Evolutionary conservation across 2,888 invertebrate genomes (phyloP).

Genomic region (Sipha maydis): DNA sequence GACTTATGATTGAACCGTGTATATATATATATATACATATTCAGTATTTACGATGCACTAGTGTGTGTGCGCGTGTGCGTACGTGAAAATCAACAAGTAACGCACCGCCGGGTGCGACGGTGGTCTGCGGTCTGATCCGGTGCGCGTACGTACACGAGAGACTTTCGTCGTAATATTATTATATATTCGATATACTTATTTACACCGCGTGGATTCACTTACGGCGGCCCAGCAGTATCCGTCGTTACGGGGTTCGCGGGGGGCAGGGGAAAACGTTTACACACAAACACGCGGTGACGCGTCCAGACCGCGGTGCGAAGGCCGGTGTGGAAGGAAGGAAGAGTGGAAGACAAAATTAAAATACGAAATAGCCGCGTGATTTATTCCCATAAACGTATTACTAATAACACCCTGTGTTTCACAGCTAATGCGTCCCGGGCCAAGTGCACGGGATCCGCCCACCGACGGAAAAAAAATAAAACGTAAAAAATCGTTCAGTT

Average conservation of each 20-base stretch:
- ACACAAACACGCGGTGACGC: background rate
- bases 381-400: conserved; percentile 12
- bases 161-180: background rate
- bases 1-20: background rate
- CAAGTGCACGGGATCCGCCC: background rate
- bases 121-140: conserved; percentile 47
- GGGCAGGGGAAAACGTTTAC: background rate
- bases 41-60: background rate
- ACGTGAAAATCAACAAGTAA: conserved; percentile 56
- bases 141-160: background rate
- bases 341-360: background rate
- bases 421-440: background rate
- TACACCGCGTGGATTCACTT: conserved; percentile 18
- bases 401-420: conserved; percentile 29
- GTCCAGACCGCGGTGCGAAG: background rate
- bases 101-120: background rate
- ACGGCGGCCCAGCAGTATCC: background rate
- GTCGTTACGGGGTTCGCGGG: background rate
- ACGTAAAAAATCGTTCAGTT: background rate
- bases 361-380: background rate
- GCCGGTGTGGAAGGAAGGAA: background rate
- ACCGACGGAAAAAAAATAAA: background rate
- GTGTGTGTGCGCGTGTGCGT: conserved; percentile 10
- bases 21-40: no score
- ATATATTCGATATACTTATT: background rate